These are phyloP conservation scores for Propithecus deckenii DNA, from an alignment of 2,797 vertebrate genomes.

Conservation along the genomic window DNA sequence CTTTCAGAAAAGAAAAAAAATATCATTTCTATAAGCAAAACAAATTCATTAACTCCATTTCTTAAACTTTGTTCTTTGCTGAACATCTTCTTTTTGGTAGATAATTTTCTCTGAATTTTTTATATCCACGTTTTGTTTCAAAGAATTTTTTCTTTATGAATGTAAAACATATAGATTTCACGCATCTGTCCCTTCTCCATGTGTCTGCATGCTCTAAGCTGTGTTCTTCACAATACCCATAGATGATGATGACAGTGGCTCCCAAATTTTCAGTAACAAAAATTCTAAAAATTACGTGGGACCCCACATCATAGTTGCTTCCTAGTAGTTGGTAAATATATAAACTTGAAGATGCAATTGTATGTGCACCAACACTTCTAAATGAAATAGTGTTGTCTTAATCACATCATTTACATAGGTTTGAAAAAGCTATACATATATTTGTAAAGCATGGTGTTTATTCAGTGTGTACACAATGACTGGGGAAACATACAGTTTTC, in stretches of 20 bases:
- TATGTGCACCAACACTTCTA: background rate
- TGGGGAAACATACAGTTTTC: background rate
- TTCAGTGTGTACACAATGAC: background rate
- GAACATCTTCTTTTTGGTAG: background rate
- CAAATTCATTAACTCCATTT: background rate
- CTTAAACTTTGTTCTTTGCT: background rate
- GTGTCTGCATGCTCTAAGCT: background rate
- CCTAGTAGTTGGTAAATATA: background rate
- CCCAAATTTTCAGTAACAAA: background rate
- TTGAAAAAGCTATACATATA: background rate
- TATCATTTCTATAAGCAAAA: background rate
- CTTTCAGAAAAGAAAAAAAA: background rate
- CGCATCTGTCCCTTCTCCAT: background rate
- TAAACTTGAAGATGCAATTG: background rate
- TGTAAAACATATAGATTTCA: background rate
- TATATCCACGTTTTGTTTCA: background rate
- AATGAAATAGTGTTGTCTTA: background rate
- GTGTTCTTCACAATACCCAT: background rate
- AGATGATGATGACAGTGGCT: background rate
- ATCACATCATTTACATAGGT: background rate
- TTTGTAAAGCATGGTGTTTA: background rate
- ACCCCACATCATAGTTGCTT: background rate
- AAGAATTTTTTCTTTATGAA: background rate
- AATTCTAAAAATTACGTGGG: background rate
- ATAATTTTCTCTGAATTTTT: background rate